phyloP scores from a whole-genome alignment of 2,113 vertebrate species.

The Nothoprocta pentlandii region DNA sequence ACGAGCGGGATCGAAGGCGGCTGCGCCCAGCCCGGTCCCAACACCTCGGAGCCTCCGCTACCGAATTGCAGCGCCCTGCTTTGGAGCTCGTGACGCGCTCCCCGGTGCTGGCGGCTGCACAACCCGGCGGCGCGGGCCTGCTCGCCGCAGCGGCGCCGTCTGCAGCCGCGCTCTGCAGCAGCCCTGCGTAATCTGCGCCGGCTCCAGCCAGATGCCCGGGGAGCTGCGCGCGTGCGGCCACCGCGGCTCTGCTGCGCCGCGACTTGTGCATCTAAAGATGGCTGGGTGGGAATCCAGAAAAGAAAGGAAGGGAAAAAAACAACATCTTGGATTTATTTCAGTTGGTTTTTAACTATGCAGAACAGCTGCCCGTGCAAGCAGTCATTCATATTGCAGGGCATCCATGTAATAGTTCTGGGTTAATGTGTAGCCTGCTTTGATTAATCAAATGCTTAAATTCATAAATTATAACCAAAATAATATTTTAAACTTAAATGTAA shows the following conservation, averaged over 20 bases:
- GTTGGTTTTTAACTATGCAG: background rate
- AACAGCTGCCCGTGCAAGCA: rapidly evolving
- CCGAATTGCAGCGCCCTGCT: background rate
- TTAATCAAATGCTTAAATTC: background rate
- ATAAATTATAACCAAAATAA: background rate
- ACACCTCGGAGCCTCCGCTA: rapidly evolving
- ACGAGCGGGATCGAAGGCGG: background rate
- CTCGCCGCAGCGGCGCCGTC: background rate
- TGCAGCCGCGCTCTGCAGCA: background rate
- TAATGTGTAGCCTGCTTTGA: background rate
- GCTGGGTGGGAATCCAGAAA: background rate
- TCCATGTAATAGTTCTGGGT: background rate
- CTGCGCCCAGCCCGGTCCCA: rapidly evolving
- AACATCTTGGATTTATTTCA: background rate
- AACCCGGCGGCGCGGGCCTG: background rate
- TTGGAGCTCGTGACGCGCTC: background rate
- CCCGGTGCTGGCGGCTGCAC: rapidly evolving
- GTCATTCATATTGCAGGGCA: background rate
- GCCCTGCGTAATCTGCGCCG: conserved; percentile 36
- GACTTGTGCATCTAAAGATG: background rate
- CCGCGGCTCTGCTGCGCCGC: background rate
- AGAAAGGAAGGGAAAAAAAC: background rate
- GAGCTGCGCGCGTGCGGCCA: background rate
- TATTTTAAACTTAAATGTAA: background rate
- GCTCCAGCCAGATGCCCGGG: conserved; percentile 32